Base-by-base conservation (phyloP, 2,888 invertebrate genomes). In the Cryptophagus acutangulus region DNA sequence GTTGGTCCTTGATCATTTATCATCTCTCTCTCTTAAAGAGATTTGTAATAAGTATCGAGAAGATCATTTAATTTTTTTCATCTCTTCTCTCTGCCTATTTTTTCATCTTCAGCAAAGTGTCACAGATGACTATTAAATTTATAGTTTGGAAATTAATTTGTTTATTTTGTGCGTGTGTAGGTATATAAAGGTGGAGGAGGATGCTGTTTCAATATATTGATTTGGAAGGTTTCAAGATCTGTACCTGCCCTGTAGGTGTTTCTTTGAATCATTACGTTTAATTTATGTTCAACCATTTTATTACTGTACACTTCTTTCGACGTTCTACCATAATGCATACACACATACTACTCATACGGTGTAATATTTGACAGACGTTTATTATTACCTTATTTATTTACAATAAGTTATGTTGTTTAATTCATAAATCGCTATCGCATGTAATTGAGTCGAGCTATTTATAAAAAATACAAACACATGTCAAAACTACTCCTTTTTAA, bases 1-100 rank as follows among this genome's bases (percentile, higher is more conserved):
- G 65, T 57, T 59, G 66, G 65, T 60, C 65, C 60, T 58, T 59
- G 60, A 68, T 69, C 70, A 70, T 70, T 69, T 64, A 69, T 70
- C 70, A 70, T 70, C 60, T 60, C 56, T 70, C 60, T 60, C 56
- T 58, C 62, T 59, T 67, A 67, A 69, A 67, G 65, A 66, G 69
- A 67, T 67, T 67, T 64, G 68, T 69, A 69, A 66, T 67, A 65
- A 65, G 62, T 61, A 63, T 62, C 62, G 55, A n/a, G 48, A 55
- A 55, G 58, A 58, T 63, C 61, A 52, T 55, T 59, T 54, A 60
- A 61, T 62, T 64, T 63, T 57, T 61, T 59, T 55, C n/a, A n/a
- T n/a, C n/a, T n/a, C n/a, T n/a, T n/a, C n/a, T n/a, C n/a, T n/a
- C n/a, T n/a, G n/a, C n/a, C n/a, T n/a, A n/a, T n/a, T n/a, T n/a